Evolutionary conservation across 2,888 invertebrate species (phyloP).

Genomic region (Glyphotaelius pellucidus): DNA sequence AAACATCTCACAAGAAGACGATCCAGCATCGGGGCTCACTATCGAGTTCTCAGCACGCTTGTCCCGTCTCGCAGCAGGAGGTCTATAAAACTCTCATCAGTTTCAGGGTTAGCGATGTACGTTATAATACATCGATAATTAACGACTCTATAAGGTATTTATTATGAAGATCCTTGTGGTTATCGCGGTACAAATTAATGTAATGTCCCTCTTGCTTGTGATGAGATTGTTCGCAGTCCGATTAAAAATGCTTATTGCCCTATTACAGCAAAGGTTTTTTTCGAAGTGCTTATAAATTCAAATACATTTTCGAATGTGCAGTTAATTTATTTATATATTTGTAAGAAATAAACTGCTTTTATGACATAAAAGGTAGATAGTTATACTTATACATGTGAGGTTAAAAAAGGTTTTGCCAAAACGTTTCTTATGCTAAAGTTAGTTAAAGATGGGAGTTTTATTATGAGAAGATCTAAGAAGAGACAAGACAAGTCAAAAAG

Average conservation of each 20-base stretch:
- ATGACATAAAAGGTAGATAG: no score
- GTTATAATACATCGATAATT: neutral
- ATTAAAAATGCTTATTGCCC: neutral
- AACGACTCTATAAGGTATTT: neutral
- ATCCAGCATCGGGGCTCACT: neutral
- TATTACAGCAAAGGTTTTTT: neutral
- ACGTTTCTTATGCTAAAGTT: no score
- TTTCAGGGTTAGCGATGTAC: conserved; percentile 9
- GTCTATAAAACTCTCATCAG: conserved; percentile 20
- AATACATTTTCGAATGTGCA: neutral
- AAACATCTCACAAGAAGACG: conserved; percentile 5
- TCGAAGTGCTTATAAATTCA: neutral
- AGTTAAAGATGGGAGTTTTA: no score
- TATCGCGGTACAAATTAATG: neutral
- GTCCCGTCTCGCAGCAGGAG: conserved; percentile 24
- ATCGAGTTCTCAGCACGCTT: conserved; percentile 24
- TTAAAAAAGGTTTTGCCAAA: no score
- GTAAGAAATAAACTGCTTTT: no score
- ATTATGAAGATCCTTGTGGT: neutral
- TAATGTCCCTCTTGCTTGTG: neutral
- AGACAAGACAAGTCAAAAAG: no score
- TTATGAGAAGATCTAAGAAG: no score
- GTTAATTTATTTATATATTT: no score
- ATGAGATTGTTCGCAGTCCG: neutral
- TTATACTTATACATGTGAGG: no score